Evolutionary conservation across 2,797 vertebrate species (phyloP).

Genomic region (Amniataba percoides): DNA sequence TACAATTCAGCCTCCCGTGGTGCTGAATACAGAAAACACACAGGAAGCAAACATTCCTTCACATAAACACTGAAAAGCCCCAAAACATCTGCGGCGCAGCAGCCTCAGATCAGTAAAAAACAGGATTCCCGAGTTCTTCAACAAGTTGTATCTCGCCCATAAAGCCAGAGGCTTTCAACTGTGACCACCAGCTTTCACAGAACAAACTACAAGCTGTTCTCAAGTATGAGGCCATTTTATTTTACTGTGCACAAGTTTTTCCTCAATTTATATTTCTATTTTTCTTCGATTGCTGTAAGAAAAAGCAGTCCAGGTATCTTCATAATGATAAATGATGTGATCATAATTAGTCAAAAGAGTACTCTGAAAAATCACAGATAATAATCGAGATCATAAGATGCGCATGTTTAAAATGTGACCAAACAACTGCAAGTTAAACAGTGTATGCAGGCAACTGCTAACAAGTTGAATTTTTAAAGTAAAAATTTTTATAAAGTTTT

Average conservation of each 20-base stretch:
- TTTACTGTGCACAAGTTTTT: not conserved
- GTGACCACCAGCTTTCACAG: not conserved
- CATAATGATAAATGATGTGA: too few species aligned
- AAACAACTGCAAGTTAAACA: too few species aligned
- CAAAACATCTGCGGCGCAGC: not conserved
- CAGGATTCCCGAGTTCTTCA: not conserved
- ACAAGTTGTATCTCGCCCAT: not conserved
- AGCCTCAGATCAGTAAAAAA: not conserved
- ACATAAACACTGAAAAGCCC: slow-evolving; percentile 22
- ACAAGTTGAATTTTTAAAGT: not conserved
- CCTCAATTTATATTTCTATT: not conserved
- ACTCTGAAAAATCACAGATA: too few species aligned
- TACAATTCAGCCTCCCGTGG: slow-evolving; percentile 21
- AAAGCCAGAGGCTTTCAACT: not conserved
- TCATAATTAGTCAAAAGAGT: too few species aligned
- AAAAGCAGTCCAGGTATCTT: not conserved
- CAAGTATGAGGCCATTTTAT: too few species aligned
- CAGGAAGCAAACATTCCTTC: not conserved
- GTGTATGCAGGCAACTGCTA: too few species aligned
- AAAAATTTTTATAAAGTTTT: too few species aligned
- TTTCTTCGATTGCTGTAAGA: not conserved
- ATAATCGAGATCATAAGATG: too few species aligned
- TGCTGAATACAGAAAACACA: slow-evolving; percentile 1
- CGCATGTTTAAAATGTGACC: too few species aligned
- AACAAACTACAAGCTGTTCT: not conserved